Evolutionary conservation across 1,140 invertebrate genomes (phyloP).

Genomic region (Zaprionus tsacasi): DNA sequence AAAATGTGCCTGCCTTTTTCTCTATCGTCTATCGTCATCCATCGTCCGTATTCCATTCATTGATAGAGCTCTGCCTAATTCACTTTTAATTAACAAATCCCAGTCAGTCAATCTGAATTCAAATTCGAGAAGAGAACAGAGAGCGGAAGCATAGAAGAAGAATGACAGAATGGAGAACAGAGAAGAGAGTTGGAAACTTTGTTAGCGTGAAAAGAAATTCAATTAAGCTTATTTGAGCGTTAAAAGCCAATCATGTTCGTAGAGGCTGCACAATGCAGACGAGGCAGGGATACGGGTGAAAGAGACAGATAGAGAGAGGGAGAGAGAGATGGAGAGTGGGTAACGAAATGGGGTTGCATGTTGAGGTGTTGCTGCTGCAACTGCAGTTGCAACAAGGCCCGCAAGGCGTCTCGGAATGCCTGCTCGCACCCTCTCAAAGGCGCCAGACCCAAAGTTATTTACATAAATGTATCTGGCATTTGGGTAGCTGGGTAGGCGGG

Average conservation of each 20-base stretch:
- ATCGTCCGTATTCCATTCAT: background rate
- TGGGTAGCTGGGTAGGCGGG: too few relatives aligned
- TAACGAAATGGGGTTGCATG: constrained; percentile 62
- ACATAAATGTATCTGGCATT: background rate
- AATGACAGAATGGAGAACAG: background rate
- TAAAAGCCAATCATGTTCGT: constrained; percentile 84
- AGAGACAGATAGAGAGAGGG: background rate
- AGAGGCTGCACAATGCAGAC: constrained; percentile 72
- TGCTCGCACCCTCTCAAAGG: constrained; percentile 58
- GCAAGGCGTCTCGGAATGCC: constrained; percentile 68
- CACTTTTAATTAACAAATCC: constrained; percentile 83
- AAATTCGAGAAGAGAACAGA: constrained; percentile 17
- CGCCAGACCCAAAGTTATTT: background rate
- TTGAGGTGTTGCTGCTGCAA: constrained; percentile 65
- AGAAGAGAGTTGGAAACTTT: constrained; percentile 58
- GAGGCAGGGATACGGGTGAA: constrained; percentile 31
- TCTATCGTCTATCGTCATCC: background rate
- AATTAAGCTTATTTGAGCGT: constrained; percentile 84
- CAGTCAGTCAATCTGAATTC: constrained; percentile 45
- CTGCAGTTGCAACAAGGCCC: constrained; percentile 52
- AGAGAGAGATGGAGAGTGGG: background rate
- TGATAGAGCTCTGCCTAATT: constrained; percentile 57
- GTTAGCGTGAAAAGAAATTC: constrained; percentile 83
- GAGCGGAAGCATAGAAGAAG: background rate
- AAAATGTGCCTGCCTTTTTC: background rate